phyloP scores from a whole-genome alignment of 2,797 vertebrate genomes.

The Intellagama lesueurii region DNA sequence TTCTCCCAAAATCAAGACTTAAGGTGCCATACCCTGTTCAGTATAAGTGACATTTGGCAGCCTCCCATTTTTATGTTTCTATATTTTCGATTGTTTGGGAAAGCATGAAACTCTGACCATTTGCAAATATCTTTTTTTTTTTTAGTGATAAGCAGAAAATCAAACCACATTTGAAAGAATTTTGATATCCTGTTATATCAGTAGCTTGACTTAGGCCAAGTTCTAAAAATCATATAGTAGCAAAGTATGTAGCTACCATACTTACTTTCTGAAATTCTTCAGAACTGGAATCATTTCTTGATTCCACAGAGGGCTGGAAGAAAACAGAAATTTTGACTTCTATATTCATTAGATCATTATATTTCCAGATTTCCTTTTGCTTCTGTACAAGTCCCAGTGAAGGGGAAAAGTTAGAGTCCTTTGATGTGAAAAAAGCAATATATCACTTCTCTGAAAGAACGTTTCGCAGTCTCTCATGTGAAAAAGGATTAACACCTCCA shows the following conservation, averaged over 20 bases:
- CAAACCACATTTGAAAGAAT: slow-evolving; percentile 23
- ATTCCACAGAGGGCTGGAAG: slow-evolving; percentile 51
- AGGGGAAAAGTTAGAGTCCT: slow-evolving; percentile 71
- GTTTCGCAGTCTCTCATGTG: slow-evolving; percentile 85
- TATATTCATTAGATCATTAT: slow-evolving; percentile 76
- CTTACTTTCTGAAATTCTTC: slow-evolving; percentile 54
- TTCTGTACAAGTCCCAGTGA: slow-evolving; percentile 73
- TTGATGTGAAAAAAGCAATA: slow-evolving; percentile 83
- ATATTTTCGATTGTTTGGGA: not conserved
- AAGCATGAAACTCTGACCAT: not conserved
- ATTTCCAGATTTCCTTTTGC: slow-evolving; percentile 79
- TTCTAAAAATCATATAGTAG: slow-evolving; percentile 54
- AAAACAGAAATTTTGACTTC: slow-evolving; percentile 67
- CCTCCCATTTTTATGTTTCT: slow-evolving; percentile 14
- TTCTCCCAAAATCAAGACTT: not conserved
- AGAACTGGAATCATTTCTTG: slow-evolving; percentile 58
- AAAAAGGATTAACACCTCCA: slow-evolving; percentile 86
- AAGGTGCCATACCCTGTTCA: not conserved
- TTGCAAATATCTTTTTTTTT: slow-evolving; percentile 20
- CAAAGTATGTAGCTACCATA: slow-evolving; percentile 16
- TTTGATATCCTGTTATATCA: slow-evolving; percentile 21
- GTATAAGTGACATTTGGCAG: slow-evolving; percentile 5
- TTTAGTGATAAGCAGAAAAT: not conserved
- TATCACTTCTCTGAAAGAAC: slow-evolving; percentile 83
- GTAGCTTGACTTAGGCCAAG: slow-evolving; percentile 8